Conservation (phyloP, 2,797 vertebrate genomes). For the Tiaroga cobitis region DNA sequence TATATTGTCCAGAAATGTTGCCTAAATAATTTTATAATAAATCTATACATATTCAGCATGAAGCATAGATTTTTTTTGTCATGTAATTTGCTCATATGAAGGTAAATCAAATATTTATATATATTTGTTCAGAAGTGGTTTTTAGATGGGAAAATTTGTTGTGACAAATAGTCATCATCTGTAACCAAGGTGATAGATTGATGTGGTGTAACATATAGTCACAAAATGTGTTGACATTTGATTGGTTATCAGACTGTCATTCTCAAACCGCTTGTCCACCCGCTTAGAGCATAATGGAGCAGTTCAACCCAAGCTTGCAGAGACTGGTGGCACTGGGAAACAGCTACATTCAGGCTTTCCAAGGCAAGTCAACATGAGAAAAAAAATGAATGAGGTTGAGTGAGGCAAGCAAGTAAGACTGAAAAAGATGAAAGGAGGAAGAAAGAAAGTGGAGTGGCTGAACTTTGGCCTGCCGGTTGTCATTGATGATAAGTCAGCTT, state of each 20-base stretch:
- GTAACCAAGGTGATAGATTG: conserved; percentile 16
- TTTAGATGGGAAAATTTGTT: not conserved
- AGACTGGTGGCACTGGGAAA: conserved; percentile 89
- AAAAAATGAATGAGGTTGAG: not conserved
- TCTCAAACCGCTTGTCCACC: conserved; percentile 51
- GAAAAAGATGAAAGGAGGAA: conserved; percentile 2
- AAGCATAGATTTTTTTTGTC: not conserved
- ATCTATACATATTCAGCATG: not conserved
- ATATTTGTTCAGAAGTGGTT: not conserved
- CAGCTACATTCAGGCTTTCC: conserved; percentile 88
- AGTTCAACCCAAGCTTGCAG: conserved; percentile 92
- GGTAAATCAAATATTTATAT: not conserved
- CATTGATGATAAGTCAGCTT: conserved; percentile 16
- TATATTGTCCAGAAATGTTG: not conserved
- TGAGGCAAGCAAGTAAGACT: not conserved
- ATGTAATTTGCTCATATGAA: not conserved
- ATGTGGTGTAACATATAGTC: not conserved
- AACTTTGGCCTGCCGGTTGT: conserved; percentile 41
- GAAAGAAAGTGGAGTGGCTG: not conserved
- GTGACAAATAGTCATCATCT: conserved; percentile 16
- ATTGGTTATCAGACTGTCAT: not conserved
- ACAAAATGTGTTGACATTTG: not conserved
- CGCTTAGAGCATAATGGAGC: conserved; percentile 87
- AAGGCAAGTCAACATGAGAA: conserved; percentile 74
- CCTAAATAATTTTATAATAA: not conserved